Conservation (phyloP, 2,797 vertebrate genomes). For the Nasua narica region DNA sequence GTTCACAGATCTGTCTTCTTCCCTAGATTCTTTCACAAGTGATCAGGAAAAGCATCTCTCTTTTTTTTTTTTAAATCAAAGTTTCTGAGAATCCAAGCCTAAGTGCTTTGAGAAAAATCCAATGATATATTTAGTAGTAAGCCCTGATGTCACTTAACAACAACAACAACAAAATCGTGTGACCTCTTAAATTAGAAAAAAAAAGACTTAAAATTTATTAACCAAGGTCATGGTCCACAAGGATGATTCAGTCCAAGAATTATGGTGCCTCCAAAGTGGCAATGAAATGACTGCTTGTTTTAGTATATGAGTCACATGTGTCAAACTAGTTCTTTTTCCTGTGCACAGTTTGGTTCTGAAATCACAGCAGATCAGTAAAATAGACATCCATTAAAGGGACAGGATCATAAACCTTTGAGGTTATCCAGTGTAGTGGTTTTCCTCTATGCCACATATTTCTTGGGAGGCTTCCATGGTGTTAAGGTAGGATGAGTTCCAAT, state of each 20-base stretch:
- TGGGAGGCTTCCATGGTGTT: neutral
- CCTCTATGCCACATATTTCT: neutral
- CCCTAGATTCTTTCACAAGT: neutral
- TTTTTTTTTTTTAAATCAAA: neutral
- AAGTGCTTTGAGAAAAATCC: neutral
- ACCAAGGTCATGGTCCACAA: neutral
- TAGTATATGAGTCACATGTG: neutral
- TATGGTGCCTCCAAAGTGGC: neutral
- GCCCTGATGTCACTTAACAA: neutral
- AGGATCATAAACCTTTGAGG: neutral
- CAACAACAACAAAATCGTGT: neutral
- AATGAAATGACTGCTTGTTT: neutral
- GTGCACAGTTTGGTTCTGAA: neutral
- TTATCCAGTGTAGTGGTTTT: neutral
- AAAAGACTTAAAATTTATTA: neutral
- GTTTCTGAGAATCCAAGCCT: neutral
- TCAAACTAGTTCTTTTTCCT: neutral
- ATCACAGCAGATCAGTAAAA: neutral
- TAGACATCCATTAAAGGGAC: neutral
- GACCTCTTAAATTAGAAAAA: neutral
- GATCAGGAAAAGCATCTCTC: neutral
- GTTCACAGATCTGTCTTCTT: neutral
- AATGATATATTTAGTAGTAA: neutral
- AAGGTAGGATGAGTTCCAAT: neutral
- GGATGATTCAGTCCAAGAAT: neutral